phyloP scores from a whole-genome alignment of 2,797 vertebrate genomes.

The Coendou prehensilis region DNA sequence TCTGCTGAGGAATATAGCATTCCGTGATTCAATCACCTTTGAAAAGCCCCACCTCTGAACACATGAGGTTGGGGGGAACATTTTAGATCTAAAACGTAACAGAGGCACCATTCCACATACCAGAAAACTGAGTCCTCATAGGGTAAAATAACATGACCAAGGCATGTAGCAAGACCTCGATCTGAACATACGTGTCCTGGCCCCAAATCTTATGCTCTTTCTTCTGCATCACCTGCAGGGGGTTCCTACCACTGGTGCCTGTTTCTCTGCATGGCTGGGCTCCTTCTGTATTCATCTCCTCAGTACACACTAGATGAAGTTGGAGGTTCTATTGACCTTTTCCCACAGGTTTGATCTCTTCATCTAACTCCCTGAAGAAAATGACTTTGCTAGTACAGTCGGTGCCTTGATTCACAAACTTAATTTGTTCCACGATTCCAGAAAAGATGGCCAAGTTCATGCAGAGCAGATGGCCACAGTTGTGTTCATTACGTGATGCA shows the following conservation, averaged over 20 bases:
- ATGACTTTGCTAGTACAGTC: not conserved
- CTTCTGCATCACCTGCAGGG: not conserved
- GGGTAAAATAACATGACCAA: not conserved
- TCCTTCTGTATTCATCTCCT: not conserved
- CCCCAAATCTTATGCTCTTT: not conserved
- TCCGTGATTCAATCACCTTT: not conserved
- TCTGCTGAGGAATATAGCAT: not conserved
- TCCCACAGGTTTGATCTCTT: not conserved
- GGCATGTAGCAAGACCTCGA: not conserved
- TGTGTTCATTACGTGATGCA: not conserved
- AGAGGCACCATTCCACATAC: not conserved
- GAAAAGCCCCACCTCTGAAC: not conserved
- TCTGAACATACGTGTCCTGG: not conserved
- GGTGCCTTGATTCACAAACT: not conserved
- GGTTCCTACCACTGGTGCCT: not conserved
- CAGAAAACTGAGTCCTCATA: not conserved
- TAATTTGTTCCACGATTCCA: not conserved
- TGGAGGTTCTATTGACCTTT: not conserved
- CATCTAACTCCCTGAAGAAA: not conserved
- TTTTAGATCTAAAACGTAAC: not conserved
- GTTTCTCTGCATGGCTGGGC: not conserved
- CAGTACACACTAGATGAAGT: not conserved
- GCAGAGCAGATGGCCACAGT: not conserved
- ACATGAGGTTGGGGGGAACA: not conserved
- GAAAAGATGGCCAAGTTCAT: not conserved